Evolutionary conservation across 92 coral and sea anemone genomes (phyloP).

Genomic region (Parazoanthus atlanticus): DNA sequence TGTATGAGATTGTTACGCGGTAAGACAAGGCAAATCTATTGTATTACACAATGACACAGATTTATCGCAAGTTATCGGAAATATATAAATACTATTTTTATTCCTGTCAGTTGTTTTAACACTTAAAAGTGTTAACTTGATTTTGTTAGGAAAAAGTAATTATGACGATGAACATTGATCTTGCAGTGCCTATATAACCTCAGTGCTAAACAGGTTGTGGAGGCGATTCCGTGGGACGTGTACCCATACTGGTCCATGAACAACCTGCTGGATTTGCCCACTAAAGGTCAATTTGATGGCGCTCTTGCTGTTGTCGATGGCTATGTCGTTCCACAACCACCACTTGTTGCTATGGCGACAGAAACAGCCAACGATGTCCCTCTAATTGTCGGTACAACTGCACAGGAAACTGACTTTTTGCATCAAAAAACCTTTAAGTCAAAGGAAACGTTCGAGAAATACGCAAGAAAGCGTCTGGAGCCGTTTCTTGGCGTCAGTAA

Average conservation of each 20-base stretch:
- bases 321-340: slow-evolving; percentile 60
- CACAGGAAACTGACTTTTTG: slow-evolving; percentile 58
- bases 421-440: slow-evolving; percentile 52
- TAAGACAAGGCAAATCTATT: too few relatives aligned
- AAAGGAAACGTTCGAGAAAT: slow-evolving; percentile 29
- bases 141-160: too few relatives aligned
- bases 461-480: slow-evolving; percentile 45
- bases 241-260: slow-evolving; percentile 65
- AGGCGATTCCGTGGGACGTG: slow-evolving; percentile 71
- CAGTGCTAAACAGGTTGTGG: slow-evolving; percentile 36
- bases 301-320: slow-evolving; percentile 75
- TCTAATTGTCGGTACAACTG: slow-evolving; percentile 64
- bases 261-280: slow-evolving; percentile 56
- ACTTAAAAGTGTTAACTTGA: too few relatives aligned
- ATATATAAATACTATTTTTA: too few relatives aligned
- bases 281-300: slow-evolving; percentile 54
- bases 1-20: too few relatives aligned
- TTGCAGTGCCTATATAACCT: slow-evolving; percentile 51
- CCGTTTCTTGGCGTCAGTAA: slow-evolving; percentile 55
- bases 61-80: too few relatives aligned
- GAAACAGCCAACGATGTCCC: slow-evolving; percentile 64
- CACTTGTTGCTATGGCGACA: slow-evolving; percentile 58
- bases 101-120: too few relatives aligned
- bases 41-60: too few relatives aligned
- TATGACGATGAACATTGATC: too few relatives aligned